Base-by-base conservation (phyloP, 2,888 invertebrate species). In the Stenoptilia bipunctidactyla region DNA sequence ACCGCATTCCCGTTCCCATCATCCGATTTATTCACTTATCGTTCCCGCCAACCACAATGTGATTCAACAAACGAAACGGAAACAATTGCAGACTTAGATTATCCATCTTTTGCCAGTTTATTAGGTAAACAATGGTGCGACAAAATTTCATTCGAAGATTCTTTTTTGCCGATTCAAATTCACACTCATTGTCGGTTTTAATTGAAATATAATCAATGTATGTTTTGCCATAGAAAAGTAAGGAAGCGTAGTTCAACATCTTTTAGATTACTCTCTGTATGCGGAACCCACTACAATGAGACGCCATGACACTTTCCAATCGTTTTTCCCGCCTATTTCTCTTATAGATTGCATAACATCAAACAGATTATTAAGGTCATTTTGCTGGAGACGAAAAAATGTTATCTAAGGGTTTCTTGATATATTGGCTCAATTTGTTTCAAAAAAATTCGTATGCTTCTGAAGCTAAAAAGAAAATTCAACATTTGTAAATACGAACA, bases 281-380 rank as follows among this genome's bases (percentile, higher is more conserved):
- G 48, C 58, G 61, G 60, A 62, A 59, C 58, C 46, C 43, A 40
- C 38, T 37, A 48, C 46, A 49, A 51, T 49, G 44, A 38, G 46
- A 38, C 56, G 60, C 53, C 61, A 58, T 59, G 49, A 51, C 61
- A 61, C 72, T 75, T 72, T 74, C 68, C 58, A 67, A 51, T 49
- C 49, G 48, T 58, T 64, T 67, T 68, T 66, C 57, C 56, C 59
- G 59, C 53, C 53, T 45, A 62, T 66, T 66, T 66, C 61, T 57
- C 53, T 49, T 45, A 36, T 15, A 33, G 34, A 15, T 37, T 43
- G 54, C 55, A 49, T 51, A 45, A 46, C 51, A 52, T 39, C 40
- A 42, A 46, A 40, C 38, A 36, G 47, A 43, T 45, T 42, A 43
- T 40, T 44, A 43, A 45, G 50, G 48, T 49, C 45, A 45, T 33